Conservation (phyloP, 2,888 invertebrate genomes). For the Reticulitermes lucifugus region DNA sequence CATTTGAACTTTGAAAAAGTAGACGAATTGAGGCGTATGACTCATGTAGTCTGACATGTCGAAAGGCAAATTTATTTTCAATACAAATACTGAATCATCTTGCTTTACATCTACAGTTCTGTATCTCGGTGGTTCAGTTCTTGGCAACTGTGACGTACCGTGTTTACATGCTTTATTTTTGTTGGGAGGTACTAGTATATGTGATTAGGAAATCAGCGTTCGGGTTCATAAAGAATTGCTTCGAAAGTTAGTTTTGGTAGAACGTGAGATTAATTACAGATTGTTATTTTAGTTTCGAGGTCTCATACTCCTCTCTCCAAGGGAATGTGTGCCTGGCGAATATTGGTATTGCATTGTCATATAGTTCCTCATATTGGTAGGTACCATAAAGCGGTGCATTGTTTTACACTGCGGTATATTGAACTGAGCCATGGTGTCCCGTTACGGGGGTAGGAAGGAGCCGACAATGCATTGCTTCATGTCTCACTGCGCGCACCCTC, state of each 20-base stretch:
- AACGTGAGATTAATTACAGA: background rate
- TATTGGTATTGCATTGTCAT: too few species aligned
- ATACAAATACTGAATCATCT: background rate
- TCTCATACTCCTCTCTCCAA: background rate
- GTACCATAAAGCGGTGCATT: background rate
- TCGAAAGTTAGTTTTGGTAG: background rate
- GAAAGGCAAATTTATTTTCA: background rate
- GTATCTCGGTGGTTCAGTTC: too few species aligned
- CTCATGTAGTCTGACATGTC: background rate
- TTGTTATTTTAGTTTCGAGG: background rate
- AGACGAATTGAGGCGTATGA: background rate
- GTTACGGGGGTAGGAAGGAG: constrained; percentile 51
- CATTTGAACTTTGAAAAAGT: constrained; percentile 5
- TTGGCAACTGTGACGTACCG: too few species aligned
- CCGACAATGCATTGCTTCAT: constrained; percentile 52
- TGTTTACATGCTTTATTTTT: too few species aligned
- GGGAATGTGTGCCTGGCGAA: background rate
- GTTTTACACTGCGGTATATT: background rate
- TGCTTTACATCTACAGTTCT: background rate
- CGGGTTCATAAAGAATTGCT: too few species aligned
- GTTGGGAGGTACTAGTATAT: background rate
- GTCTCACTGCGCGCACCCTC: constrained; percentile 50
- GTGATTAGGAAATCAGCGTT: background rate
- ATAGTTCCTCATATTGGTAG: background rate
- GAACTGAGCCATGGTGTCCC: constrained; percentile 49